Evolutionary conservation across 2,113 vertebrate species (phyloP).

Genomic region (Elachura formosa): DNA sequence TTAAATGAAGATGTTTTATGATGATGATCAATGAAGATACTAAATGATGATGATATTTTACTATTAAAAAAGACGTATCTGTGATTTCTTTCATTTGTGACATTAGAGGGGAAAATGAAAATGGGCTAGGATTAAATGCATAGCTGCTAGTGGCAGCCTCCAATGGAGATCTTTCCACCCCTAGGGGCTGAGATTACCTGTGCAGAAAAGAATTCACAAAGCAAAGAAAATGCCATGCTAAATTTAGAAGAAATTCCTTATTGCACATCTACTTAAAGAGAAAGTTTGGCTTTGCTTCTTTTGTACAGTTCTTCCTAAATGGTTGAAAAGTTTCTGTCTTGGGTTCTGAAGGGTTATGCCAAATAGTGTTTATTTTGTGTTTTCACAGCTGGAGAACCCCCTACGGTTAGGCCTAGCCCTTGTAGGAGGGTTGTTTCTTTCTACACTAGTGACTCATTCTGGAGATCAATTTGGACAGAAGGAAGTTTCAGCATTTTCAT

Average conservation of each 20-base stretch:
- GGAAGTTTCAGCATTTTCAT: not conserved
- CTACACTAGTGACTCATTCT: slow-evolving; percentile 32
- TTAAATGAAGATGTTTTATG: no score
- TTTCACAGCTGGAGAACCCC: slow-evolving; percentile 44
- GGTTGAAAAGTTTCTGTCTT: not conserved
- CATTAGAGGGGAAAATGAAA: not conserved
- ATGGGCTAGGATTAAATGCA: not conserved
- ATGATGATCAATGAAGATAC: no score
- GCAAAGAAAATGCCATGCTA: not conserved
- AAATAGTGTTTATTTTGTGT: slow-evolving; percentile 21
- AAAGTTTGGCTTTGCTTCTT: not conserved
- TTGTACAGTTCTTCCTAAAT: not conserved
- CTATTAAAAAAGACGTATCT: not conserved
- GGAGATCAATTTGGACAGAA: not conserved
- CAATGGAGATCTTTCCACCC: not conserved
- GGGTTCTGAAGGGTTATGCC: not conserved
- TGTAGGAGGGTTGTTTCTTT: not conserved
- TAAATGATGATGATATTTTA: no score
- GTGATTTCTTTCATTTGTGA: not conserved
- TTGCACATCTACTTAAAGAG: not conserved
- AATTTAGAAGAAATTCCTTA: slow-evolving; percentile 16
- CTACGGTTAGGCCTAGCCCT: not conserved
- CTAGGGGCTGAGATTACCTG: slow-evolving; percentile 33
- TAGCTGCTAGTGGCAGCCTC: not conserved
- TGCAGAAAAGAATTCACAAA: slow-evolving; percentile 46